Evolutionary conservation across 2,797 vertebrate species (phyloP).

Genomic region (Cygnus olor): DNA sequence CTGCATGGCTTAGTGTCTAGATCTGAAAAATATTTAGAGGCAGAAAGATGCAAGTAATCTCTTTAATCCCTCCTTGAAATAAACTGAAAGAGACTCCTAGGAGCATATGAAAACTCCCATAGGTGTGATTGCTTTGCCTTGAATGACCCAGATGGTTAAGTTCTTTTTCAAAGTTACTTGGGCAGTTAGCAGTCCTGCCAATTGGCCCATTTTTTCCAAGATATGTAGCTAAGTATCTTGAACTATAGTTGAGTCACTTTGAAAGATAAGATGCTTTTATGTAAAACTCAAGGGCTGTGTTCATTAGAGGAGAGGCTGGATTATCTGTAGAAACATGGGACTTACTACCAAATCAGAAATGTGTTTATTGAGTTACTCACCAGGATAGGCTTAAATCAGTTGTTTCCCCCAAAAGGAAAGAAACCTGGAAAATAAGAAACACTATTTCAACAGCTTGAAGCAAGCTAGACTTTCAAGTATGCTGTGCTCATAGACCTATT

Average conservation of each 20-base stretch:
- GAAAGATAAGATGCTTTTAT: not conserved
- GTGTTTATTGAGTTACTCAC: not conserved
- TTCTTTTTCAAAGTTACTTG: not conserved
- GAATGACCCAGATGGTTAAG: not conserved
- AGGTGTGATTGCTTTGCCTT: not conserved
- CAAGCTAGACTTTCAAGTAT: not conserved
- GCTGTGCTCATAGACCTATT: not conserved
- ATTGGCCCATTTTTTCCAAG: not conserved
- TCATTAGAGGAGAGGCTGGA: not conserved
- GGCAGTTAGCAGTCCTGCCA: not conserved
- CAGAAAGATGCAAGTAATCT: not conserved
- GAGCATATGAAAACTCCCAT: not conserved
- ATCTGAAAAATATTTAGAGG: not conserved
- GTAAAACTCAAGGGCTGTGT: not conserved
- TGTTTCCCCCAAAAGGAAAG: not conserved
- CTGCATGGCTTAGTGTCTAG: not conserved
- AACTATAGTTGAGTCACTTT: not conserved
- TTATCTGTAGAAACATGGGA: not conserved
- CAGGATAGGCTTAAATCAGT: not conserved
- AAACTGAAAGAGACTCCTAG: not conserved
- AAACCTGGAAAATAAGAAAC: not conserved
- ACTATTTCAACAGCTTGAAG: not conserved
- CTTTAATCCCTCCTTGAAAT: slow-evolving; percentile 3
- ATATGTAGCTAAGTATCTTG: not conserved
- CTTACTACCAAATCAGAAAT: not conserved